Evolutionary conservation across 2,797 vertebrate species (phyloP).

Genomic region (Gadopsis bispinosus): DNA sequence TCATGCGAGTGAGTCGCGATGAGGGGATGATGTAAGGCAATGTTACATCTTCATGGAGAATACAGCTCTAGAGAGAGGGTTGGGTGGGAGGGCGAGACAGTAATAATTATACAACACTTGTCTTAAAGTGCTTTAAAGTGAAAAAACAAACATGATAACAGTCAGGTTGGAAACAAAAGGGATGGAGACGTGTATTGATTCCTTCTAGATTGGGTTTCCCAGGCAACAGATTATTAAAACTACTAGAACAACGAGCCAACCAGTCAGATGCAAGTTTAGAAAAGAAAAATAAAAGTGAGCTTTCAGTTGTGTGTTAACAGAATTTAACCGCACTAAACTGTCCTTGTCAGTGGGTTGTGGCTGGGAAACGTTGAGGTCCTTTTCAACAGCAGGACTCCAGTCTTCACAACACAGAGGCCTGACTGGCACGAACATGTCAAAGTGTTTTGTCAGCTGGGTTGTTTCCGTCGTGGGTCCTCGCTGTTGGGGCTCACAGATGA

Average conservation of each 20-base stretch:
- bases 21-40: slow-evolving; percentile 36
- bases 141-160: slow-evolving; percentile 61
- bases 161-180: slow-evolving; percentile 50
- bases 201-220: slow-evolving; percentile 42
- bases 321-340: background rate
- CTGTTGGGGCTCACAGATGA: slow-evolving; percentile 18
- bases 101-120: slow-evolving; percentile 55
- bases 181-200: slow-evolving; percentile 6
- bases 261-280: slow-evolving; percentile 46
- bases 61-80: slow-evolving; percentile 22
- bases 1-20: slow-evolving; percentile 9
- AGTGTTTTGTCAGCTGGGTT: background rate
- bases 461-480: slow-evolving; percentile 39
- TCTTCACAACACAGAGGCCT: slow-evolving; percentile 10
- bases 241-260: slow-evolving; percentile 56
- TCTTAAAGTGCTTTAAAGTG: slow-evolving; percentile 62
- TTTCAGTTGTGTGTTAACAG: slow-evolving; percentile 58
- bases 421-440: background rate
- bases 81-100: background rate
- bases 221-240: slow-evolving; percentile 46
- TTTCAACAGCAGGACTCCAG: slow-evolving; percentile 37
- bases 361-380: slow-evolving; percentile 32
- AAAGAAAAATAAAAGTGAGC: slow-evolving; percentile 24
- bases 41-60: slow-evolving; percentile 42
- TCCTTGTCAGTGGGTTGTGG: background rate